Conservation (phyloP, 2,888 invertebrate genomes). For the Scrobipalpa atriplicella region DNA sequence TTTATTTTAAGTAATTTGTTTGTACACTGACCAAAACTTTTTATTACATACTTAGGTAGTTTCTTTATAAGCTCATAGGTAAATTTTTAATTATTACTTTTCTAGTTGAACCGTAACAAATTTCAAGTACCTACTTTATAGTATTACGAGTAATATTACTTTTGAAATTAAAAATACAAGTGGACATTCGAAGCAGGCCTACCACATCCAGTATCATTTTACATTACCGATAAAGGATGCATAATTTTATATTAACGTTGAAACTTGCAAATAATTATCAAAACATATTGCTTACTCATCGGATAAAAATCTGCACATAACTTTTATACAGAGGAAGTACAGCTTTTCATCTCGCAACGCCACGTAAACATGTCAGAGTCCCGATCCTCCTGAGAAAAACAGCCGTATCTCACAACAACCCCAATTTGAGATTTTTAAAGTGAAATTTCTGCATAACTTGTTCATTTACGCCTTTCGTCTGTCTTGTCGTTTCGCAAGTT, state of each 20-base stretch:
- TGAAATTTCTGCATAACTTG: conserved; percentile 1
- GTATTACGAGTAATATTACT: too few species aligned
- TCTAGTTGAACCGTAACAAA: too few species aligned
- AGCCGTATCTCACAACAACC: conserved; percentile 21
- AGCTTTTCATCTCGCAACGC: conserved; percentile 10
- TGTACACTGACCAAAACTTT: too few species aligned
- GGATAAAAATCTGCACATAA: conserved; percentile 4
- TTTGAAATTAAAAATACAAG: too few species aligned
- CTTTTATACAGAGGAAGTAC: neutral
- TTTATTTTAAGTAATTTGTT: too few species aligned
- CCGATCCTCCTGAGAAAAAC: neutral
- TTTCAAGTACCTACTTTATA: too few species aligned
- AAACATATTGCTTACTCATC: neutral
- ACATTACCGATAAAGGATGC: neutral
- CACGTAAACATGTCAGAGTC: conserved; percentile 6
- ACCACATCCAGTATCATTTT: neutral
- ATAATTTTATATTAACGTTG: neutral
- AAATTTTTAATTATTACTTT: too few species aligned
- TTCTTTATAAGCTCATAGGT: too few species aligned
- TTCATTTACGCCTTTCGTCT: conserved; percentile 23
- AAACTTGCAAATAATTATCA: conserved; percentile 7
- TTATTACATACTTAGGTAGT: too few species aligned
- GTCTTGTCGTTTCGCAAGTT: conserved; percentile 25
- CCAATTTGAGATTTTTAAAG: conserved; percentile 13
- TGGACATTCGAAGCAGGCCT: neutral